A percentile compares a stretch with the other conserved stretches of the same genome.
These are phyloP conservation scores for Ceryle rudis DNA, from an alignment of 2,797 vertebrate genomes.

Conservation along the genomic window DNA sequence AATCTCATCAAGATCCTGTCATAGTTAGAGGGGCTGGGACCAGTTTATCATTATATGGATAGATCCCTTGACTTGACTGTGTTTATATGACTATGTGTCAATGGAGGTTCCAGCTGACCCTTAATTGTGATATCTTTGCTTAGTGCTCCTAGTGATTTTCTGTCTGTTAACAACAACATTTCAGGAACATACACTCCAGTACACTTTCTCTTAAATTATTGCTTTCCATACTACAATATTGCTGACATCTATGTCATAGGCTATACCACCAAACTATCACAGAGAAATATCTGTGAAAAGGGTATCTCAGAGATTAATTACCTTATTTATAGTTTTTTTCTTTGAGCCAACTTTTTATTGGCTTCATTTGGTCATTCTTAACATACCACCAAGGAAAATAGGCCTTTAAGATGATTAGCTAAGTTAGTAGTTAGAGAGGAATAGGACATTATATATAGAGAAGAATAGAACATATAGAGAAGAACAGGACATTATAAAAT, in stretches of 20 bases:
- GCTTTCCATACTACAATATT: not conserved
- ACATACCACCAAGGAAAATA: not conserved
- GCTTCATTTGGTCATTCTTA: not conserved
- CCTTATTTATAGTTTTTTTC: not conserved
- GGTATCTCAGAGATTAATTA: not conserved
- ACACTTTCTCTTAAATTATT: not conserved
- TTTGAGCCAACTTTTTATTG: not conserved
- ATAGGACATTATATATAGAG: too few species aligned
- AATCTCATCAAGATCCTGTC: slow-evolving; percentile 8
- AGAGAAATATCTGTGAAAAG: not conserved
- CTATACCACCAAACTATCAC: not conserved
- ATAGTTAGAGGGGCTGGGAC: too few species aligned
- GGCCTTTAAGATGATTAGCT: too few species aligned
- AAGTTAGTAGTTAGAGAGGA: too few species aligned
- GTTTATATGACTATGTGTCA: rapidly evolving
- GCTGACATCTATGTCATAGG: not conserved
- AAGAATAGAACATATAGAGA: too few species aligned
- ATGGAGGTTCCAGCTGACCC: not conserved
- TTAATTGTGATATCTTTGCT: not conserved
- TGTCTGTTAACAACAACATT: not conserved
- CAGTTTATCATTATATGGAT: too few species aligned
- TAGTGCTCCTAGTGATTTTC: not conserved
- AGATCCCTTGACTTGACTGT: not conserved
- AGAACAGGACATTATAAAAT: too few species aligned
- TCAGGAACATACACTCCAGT: not conserved